Base-by-base conservation (phyloP, 2,113 vertebrate genomes). In the Sorex fumeus region DNA sequence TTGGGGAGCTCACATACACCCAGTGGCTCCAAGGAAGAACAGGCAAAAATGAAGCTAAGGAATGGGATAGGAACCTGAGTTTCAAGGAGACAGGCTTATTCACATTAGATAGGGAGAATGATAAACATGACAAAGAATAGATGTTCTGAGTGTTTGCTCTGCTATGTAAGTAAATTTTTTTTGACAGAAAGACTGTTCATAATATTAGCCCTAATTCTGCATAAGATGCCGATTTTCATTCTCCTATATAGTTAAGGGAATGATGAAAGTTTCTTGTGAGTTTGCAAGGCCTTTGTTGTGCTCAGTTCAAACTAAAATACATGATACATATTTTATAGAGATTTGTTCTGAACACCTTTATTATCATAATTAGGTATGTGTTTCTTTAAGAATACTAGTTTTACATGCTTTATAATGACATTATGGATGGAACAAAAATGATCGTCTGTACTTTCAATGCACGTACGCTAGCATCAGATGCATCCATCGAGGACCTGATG, bases 371-470 rank as follows among this genome's bases (percentile, higher is more conserved):
- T 91, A 60, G 77, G 9, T 60, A 79, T 88, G 40, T 93, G 25
- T 40, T 95, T 89, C 6, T 67, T 62, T 72, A 93, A 90, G 71
- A 85, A 82, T 85, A 6, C 77, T 88, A 43, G 19, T 23, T 19
- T 21, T 60, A 60, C 53, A 60, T 60, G 57, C 57, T 23, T 60
- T 60, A 60, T 60, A 21, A 21, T 60, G 57, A 60, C 18, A n/a
- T n/a, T n/a, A n/a, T n/a, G n/a, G n/a, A n/a, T n/a, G n/a, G n/a
- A n/a, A n/a, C n/a, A n/a, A n/a, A n/a, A n/a, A n/a, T n/a, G n/a
- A n/a, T n/a, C n/a, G n/a, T n/a, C n/a, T n/a, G n/a, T n/a, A n/a
- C n/a, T n/a, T n/a, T n/a, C n/a, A n/a, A n/a, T n/a, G n/a, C n/a
- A n/a, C n/a, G n/a, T n/a, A n/a, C n/a, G n/a, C n/a, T n/a, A n/a